Conservation (phyloP, 2,113 vertebrate genomes). For the Vombatus ursinus region DNA sequence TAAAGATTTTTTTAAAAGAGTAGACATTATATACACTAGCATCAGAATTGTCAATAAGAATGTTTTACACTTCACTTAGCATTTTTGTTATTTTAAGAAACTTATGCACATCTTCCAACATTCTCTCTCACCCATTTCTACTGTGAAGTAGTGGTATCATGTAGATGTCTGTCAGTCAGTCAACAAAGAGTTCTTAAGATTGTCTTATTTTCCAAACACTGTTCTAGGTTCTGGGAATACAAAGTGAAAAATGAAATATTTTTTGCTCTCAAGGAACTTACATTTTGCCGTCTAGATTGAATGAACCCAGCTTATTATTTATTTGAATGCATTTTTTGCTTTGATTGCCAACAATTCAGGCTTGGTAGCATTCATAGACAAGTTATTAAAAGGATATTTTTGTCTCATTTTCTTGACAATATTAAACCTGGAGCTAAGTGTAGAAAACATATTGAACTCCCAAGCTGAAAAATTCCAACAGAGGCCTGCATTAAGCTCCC, state of each 20-base stretch:
- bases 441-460: slow-evolving; percentile 10
- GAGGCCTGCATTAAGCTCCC: slow-evolving; percentile 16
- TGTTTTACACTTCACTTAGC: not conserved
- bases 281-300: not conserved
- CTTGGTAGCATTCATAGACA: not conserved
- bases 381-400: not conserved
- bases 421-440: not conserved
- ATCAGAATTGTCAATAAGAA: not conserved
- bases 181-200: not conserved
- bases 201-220: not conserved
- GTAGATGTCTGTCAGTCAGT: not conserved
- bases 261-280: not conserved
- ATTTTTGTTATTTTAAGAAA: not conserved
- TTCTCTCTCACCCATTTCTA: not conserved
- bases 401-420: not conserved
- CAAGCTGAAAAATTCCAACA: slow-evolving; percentile 48
- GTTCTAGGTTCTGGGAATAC: not conserved
- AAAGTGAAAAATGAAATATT: not conserved
- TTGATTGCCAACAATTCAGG: not conserved
- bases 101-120: not conserved
- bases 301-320: not conserved
- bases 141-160: not conserved
- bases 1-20: not conserved
- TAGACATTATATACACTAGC: not conserved
- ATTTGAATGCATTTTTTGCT: not conserved